phyloP scores from a whole-genome alignment of 2,113 vertebrate species.

The Scopus umbretta region DNA sequence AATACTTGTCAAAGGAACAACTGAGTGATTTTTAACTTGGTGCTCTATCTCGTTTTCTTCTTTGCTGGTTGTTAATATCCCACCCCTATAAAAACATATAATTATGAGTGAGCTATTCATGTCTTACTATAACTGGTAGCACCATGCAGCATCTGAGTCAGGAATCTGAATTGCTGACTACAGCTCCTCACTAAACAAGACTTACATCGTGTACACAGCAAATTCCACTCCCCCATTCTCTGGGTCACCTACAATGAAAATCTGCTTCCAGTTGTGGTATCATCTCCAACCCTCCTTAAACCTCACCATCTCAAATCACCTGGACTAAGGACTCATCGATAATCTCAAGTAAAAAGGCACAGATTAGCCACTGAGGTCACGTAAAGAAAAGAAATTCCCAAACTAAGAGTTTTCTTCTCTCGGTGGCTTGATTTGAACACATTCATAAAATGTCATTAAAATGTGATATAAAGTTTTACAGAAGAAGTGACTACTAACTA shows the following conservation, averaged over 20 bases:
- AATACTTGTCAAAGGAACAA: constrained; percentile 49
- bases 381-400: constrained; percentile 3
- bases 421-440: constrained; percentile 14
- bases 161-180: constrained; percentile 41
- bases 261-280: not conserved
- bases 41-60: constrained; percentile 45
- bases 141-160: constrained; percentile 36
- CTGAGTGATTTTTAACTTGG: constrained; percentile 44
- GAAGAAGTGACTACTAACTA: constrained; percentile 22
- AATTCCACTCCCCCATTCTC: constrained; percentile 11
- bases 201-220: not conserved
- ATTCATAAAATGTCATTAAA: constrained; percentile 59
- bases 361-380: constrained; percentile 34
- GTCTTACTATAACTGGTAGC: constrained; percentile 21
- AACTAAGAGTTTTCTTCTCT: not conserved
- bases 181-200: constrained; percentile 40
- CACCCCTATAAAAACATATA: constrained; percentile 6
- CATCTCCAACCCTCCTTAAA: constrained; percentile 31
- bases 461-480: constrained; percentile 53
- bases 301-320: not conserved
- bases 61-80: constrained; percentile 25
- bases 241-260: constrained; percentile 33
- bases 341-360: not conserved
- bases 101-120: constrained; percentile 26
- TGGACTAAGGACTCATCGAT: not conserved